phyloP scores from a whole-genome alignment of 1,140 invertebrate species.

The Drepana arcuata region DNA sequence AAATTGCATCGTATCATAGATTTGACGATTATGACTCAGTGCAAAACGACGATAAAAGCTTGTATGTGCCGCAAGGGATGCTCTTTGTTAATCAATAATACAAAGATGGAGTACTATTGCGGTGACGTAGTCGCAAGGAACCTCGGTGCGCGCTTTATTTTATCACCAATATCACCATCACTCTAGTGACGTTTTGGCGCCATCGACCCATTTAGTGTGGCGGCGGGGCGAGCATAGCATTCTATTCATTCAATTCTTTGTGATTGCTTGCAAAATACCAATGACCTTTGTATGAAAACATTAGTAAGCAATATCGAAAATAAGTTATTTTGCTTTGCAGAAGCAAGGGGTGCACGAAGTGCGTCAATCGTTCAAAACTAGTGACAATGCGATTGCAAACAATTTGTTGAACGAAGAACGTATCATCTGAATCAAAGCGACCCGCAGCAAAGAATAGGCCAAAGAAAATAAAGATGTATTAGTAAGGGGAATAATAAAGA shows the following conservation, averaged over 20 bases:
- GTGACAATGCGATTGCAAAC: slow-evolving; percentile 64
- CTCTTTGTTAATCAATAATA: slow-evolving; percentile 23
- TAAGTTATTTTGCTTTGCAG: slow-evolving; percentile 46
- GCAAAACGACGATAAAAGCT: slow-evolving; percentile 23
- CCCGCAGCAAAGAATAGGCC: slow-evolving; percentile 62
- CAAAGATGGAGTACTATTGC: slow-evolving; percentile 3
- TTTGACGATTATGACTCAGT: slow-evolving; percentile 35
- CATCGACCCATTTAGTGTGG: slow-evolving; percentile 65
- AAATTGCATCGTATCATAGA: slow-evolving; percentile 55
- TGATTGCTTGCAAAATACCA: slow-evolving; percentile 41
- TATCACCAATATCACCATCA: too few species aligned
- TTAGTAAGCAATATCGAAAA: slow-evolving; percentile 30
- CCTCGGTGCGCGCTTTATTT: slow-evolving; percentile 6
- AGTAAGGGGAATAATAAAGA: slow-evolving; percentile 48
- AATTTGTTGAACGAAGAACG: slow-evolving; percentile 47
- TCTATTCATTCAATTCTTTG: slow-evolving; percentile 43
- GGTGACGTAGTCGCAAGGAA: slow-evolving; percentile 5
- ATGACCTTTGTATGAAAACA: slow-evolving; percentile 45
- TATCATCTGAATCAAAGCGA: slow-evolving; percentile 35
- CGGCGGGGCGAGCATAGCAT: slow-evolving; percentile 49
- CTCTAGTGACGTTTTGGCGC: slow-evolving; percentile 63
- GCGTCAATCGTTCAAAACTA: slow-evolving; percentile 58
- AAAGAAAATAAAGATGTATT: slow-evolving; percentile 68
- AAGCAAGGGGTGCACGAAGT: slow-evolving; percentile 62
- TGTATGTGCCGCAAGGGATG: slow-evolving; percentile 11